Base-by-base conservation (phyloP, 2,797 vertebrate species). In the Chaenodraco wilsoni region DNA sequence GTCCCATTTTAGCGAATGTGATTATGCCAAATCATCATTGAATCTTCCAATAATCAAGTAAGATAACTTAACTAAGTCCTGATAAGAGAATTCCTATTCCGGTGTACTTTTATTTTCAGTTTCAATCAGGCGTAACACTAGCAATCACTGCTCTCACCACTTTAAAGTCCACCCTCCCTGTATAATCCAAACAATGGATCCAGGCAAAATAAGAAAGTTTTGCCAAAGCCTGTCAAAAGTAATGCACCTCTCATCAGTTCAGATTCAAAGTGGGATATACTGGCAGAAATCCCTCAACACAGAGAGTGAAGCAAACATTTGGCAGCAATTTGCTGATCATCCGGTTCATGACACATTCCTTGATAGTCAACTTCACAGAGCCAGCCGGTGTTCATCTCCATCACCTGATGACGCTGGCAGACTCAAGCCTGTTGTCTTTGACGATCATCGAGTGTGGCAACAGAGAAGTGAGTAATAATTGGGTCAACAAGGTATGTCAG, bases 401-500 rank as follows among this genome's bases (percentile, higher is more conserved):
- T 89, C 88, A 90, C 89, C 89, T 86, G 86, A 88, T 84, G 84
- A 91, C 3, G 84, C 79, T 87, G 83, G 83, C 83, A 87, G 78
- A 86, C 82, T 85, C 68, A 11, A 81, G 85, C 80, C 84, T 83
- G 79, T 88, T 87, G 81, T 86, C 81, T 90, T 76, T 92, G 91
- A 92, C 67, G 12, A 45, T 87, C 61, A 92, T 90, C 8, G 62
- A 74, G 88, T 85, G 88, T 86, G 85, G 90, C 88, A 91, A 92
- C 88, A 86, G 65, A 89, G 86, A 80, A 86, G 87, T 91, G 93
- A 91, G 88, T 92, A 93, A 92, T 91, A 91, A 91, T 85, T 89
- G 87, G 90, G 92, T 91, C 88, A 92, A 88, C 91, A 89, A 93
- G 91, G 90, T 92, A 91, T 84, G 90, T 91, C 87, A 80, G 86